Percentiles rank a stretch among this genome's conserved stretches.
These are phyloP conservation scores for Gryllus longicercus DNA, from an alignment of 2,888 invertebrate genomes.

Conservation along the genomic window DNA sequence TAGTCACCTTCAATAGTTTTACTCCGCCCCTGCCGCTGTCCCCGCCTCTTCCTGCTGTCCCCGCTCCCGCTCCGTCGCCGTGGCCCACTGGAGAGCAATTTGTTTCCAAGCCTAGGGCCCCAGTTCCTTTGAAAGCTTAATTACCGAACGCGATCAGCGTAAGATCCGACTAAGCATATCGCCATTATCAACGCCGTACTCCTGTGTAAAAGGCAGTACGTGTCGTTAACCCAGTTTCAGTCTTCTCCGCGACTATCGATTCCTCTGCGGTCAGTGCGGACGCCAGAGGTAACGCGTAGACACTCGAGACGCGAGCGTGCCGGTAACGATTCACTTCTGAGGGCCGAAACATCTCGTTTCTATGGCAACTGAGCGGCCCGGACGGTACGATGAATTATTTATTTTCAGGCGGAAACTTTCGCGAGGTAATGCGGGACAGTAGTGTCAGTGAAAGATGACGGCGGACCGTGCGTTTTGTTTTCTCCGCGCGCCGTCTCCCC, in stretches of 20 bases:
- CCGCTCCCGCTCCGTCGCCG: background rate
- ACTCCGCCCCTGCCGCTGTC: background rate
- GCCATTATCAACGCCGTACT: background rate
- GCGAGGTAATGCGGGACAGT: slow-evolving; percentile 11
- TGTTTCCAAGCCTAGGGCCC: background rate
- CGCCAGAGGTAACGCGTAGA: background rate
- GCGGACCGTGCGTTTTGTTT: background rate
- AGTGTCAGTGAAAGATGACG: slow-evolving; percentile 2
- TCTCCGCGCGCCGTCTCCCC: no score
- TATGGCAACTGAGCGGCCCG: slow-evolving; percentile 17
- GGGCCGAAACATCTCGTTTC: slow-evolving; percentile 17
- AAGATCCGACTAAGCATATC: background rate
- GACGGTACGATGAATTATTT: slow-evolving; percentile 17
- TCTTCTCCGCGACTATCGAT: background rate
- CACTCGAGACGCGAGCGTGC: background rate
- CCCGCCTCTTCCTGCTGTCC: background rate
- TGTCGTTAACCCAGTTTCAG: background rate
- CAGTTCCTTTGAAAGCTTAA: slow-evolving; percentile 4
- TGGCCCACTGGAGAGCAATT: background rate
- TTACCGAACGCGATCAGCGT: background rate
- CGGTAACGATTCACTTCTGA: background rate
- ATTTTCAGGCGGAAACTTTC: background rate
- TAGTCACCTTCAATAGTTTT: background rate
- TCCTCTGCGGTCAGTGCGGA: background rate
- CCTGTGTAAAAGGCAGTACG: background rate